Conservation (phyloP, 1,140 invertebrate genomes). For the honey bee (Apis mellifera) region DNA sequence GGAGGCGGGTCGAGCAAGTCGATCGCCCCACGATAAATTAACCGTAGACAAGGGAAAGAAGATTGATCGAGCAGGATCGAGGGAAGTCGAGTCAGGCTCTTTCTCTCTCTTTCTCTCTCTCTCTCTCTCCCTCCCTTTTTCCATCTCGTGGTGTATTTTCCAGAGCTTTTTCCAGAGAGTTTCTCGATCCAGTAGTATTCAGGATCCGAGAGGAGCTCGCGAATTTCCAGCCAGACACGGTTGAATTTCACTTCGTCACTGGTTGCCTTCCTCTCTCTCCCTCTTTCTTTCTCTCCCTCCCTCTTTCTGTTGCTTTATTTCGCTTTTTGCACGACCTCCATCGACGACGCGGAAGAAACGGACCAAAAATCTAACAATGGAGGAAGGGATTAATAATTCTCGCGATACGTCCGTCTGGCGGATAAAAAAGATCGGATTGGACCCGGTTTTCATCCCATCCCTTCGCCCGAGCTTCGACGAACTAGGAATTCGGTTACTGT, state of each 20-base stretch:
- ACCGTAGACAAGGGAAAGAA: conserved; percentile 48
- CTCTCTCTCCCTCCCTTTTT: conserved; percentile 4
- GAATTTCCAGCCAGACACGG: conserved; percentile 15
- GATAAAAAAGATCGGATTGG: background rate
- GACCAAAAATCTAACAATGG: conserved; percentile 35
- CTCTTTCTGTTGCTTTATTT: conserved; percentile 39
- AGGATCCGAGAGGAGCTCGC: background rate
- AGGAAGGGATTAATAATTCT: conserved; percentile 55
- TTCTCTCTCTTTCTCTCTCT: background rate
- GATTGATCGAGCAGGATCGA: conserved; percentile 48
- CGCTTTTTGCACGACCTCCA: conserved; percentile 9
- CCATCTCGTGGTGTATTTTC: background rate
- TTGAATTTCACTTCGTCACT: conserved; percentile 43
- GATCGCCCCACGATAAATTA: conserved; percentile 62
- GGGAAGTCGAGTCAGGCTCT: conserved; percentile 11
- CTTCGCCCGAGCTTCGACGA: background rate
- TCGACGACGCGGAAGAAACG: conserved; percentile 10
- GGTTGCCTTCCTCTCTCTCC: background rate
- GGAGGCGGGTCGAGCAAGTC: background rate
- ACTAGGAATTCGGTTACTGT: background rate
- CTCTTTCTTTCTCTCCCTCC: no score
- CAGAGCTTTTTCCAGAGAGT: conserved; percentile 5
- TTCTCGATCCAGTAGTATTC: conserved; percentile 16
- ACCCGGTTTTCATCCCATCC: background rate
- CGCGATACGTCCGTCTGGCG: background rate